Evolutionary conservation across 2,797 vertebrate species (phyloP).

Genomic region (Allobates femoralis): DNA sequence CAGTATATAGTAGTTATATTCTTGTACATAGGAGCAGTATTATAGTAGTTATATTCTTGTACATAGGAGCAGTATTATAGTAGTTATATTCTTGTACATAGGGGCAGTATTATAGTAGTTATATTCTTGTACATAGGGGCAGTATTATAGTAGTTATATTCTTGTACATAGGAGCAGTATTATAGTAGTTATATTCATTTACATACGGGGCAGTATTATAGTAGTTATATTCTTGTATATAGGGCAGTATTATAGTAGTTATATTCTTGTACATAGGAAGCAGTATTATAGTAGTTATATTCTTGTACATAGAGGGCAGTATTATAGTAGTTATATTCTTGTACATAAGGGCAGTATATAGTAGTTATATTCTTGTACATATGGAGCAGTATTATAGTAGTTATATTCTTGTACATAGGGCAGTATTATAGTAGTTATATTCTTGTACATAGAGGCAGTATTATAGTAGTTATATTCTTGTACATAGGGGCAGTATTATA

Average conservation of each 20-base stretch:
- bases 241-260: not conserved
- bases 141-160: not conserved
- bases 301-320: no score
- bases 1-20: no score
- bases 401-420: conserved; percentile 5
- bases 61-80: no score
- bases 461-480: conserved; percentile 10
- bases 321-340: no score
- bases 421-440: conserved; percentile 10
- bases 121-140: not conserved
- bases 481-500: conserved; percentile 7
- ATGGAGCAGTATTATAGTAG: conserved; percentile 19
- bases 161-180: not conserved
- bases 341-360: not conserved
- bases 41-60: no score
- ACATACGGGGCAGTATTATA: not conserved
- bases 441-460: not conserved
- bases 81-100: no score
- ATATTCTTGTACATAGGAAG: not conserved
- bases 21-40: no score
- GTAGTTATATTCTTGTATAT: conserved; percentile 5
- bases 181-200: conserved; percentile 12
- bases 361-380: not conserved
- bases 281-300: not conserved
- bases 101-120: not conserved